Percentiles rank a stretch among this genome's conserved stretches.
These are phyloP conservation scores for Antheraea pernyi DNA, from an alignment of 1,140 invertebrate species.

Conservation along the genomic window DNA sequence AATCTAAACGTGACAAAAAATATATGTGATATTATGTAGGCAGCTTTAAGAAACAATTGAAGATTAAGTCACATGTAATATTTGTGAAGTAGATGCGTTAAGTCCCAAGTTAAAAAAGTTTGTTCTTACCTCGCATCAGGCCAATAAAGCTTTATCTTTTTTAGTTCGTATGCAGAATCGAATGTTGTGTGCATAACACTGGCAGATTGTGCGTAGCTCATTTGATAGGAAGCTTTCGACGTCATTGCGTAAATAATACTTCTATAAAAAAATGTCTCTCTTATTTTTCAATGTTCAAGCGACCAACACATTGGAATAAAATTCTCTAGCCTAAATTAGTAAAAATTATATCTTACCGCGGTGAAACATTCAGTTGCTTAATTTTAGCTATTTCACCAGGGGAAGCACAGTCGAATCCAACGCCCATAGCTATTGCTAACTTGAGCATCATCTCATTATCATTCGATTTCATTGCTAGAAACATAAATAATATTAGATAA, in stretches of 20 bases:
- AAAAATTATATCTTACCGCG: slow-evolving; percentile 10
- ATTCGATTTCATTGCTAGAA: slow-evolving; percentile 13
- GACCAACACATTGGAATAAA: too few relatives aligned
- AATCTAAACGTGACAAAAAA: slow-evolving; percentile 22
- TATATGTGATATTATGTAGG: too few relatives aligned
- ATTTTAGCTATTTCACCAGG: slow-evolving; percentile 17
- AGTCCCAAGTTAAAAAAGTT: too few relatives aligned
- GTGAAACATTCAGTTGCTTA: neutral
- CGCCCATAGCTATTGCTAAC: slow-evolving; percentile 5
- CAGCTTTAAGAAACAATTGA: too few relatives aligned
- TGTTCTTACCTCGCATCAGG: slow-evolving; percentile 37
- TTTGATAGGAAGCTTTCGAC: slow-evolving; percentile 41
- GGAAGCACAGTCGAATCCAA: slow-evolving; percentile 20
- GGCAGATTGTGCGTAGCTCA: slow-evolving; percentile 39
- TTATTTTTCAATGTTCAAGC: neutral
- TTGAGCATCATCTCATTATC: slow-evolving; percentile 9
- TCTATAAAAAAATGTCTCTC: slow-evolving; percentile 22
- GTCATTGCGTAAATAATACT: slow-evolving; percentile 48
- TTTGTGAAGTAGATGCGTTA: too few relatives aligned
- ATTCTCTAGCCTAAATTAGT: too few relatives aligned
- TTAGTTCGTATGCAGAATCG: slow-evolving; percentile 38
- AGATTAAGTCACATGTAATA: too few relatives aligned
- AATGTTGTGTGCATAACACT: slow-evolving; percentile 43
- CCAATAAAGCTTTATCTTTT: slow-evolving; percentile 46
- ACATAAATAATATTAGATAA: neutral